Conservation (phyloP, 2,113 vertebrate genomes). For the Cavia porcellus region DNA sequence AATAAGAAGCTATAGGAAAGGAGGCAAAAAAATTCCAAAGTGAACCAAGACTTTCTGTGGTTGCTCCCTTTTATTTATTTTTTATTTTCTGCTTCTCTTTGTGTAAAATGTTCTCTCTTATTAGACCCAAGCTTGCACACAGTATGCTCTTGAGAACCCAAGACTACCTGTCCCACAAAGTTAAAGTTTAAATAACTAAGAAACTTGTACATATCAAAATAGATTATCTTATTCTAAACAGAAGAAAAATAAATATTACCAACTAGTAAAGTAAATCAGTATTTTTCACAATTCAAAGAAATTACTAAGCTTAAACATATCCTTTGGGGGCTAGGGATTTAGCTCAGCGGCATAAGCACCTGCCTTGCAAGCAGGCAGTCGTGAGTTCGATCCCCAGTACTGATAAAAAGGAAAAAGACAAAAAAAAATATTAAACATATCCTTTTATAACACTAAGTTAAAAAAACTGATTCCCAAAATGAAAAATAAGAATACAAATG, state of each 20-base stretch:
- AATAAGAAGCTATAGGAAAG: not conserved
- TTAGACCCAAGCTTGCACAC: not conserved
- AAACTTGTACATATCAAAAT: not conserved
- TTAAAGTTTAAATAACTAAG: constrained; percentile 9
- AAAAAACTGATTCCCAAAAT: constrained; percentile 6
- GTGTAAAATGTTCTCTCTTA: not conserved
- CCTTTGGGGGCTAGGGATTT: not conserved
- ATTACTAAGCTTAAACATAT: not conserved
- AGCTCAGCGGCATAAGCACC: no score
- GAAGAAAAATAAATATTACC: not conserved
- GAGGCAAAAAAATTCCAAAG: constrained; percentile 39
- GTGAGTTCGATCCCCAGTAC: no score
- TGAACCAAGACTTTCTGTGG: not conserved
- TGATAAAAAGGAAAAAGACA: no score
- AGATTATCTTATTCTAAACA: not conserved
- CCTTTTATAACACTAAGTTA: constrained; percentile 45
- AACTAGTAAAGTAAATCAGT: constrained; percentile 10
- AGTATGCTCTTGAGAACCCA: not conserved
- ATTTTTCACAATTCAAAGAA: constrained; percentile 1
- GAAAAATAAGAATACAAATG: constrained; percentile 1
- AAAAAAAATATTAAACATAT: not conserved
- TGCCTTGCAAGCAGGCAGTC: no score
- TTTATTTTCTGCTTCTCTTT: constrained; percentile 7
- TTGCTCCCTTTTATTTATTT: not conserved
- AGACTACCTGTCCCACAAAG: not conserved